A percentile compares a stretch with the other conserved stretches of the same genome.
phyloP scores from a whole-genome alignment of 2,113 vertebrate species.

The Caretta caretta region DNA sequence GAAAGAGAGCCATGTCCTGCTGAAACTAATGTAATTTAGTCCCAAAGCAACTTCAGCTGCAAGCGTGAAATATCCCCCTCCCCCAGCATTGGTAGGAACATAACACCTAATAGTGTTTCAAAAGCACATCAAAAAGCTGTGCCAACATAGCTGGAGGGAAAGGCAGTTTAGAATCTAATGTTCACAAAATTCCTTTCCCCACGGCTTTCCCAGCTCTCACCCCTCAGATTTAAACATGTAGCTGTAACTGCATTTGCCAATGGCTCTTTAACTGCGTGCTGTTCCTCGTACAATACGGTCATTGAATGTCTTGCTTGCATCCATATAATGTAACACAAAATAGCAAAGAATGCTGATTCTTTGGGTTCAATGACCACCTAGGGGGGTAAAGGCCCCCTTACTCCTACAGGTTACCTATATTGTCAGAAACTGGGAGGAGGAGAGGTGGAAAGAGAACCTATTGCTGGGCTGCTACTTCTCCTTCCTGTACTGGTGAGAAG shows the following conservation, averaged over 20 bases:
- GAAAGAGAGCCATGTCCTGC: not conserved
- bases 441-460: not conserved
- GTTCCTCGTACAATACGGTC: not conserved
- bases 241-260: not conserved
- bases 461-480: not conserved
- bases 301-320: not conserved
- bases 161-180: not conserved
- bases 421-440: not conserved
- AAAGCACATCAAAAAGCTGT: not conserved
- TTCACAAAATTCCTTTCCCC: not conserved
- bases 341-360: not conserved
- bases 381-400: not conserved
- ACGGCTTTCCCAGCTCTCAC: not conserved
- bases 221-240: not conserved
- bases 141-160: not conserved
- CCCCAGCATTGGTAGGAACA: not conserved
- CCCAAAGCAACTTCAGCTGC: not conserved
- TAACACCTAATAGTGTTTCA: not conserved
- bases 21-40: not conserved
- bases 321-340: not conserved
- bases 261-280: not conserved
- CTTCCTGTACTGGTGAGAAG: not conserved
- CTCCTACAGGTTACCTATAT: not conserved
- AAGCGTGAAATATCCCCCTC: not conserved
- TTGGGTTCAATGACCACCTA: not conserved